These are phyloP conservation scores for Lepilemur septentrionalis DNA, from an alignment of 2,797 vertebrate species.

Conservation along the genomic window DNA sequence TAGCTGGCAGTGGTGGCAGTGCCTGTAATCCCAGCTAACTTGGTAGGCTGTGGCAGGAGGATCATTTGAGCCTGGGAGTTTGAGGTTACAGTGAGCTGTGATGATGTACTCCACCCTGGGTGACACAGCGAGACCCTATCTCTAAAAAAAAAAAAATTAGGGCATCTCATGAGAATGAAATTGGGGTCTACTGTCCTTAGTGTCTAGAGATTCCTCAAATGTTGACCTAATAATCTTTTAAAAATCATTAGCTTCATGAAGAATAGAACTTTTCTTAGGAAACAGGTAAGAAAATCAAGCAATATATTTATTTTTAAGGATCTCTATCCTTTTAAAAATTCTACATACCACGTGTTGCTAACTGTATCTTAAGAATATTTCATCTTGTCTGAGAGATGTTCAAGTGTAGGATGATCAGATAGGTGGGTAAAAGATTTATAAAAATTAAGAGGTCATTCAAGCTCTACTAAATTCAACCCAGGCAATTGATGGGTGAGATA, in stretches of 20 bases:
- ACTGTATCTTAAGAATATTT: neutral
- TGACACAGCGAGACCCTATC: neutral
- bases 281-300: neutral
- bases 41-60: neutral
- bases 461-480: neutral
- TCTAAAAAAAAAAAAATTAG: neutral
- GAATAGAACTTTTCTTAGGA: neutral
- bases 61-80: neutral
- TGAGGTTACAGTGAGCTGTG: neutral
- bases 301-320: neutral
- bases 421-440: neutral
- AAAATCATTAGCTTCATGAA: neutral
- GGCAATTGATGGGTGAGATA: neutral
- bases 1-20: no score
- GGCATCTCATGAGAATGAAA: neutral
- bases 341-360: neutral
- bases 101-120: neutral
- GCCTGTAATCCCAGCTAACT: no score
- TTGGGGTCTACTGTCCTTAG: neutral
- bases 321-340: neutral
- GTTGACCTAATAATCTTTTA: neutral
- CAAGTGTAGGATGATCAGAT: neutral
- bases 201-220: neutral
- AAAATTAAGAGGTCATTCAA: constrained; percentile 10
- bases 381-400: neutral